A percentile compares a stretch with the other conserved stretches of the same genome.
Evolutionary conservation across 1,140 invertebrate genomes (phyloP).

Genomic region (Nasonia vitripennis): DNA sequence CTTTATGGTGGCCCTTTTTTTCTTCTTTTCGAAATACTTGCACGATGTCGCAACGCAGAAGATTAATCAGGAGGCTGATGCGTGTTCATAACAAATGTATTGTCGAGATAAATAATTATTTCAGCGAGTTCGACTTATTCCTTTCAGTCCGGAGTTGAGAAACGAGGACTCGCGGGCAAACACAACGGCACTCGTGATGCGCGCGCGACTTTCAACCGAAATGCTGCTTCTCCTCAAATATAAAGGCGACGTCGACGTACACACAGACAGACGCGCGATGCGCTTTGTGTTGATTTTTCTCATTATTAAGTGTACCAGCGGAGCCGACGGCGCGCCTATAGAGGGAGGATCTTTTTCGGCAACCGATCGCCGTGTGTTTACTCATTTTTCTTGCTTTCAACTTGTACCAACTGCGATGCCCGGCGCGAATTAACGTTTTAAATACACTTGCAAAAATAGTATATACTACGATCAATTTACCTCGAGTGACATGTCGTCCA

Average conservation of each 20-base stretch:
- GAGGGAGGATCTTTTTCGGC: conserved; percentile 26
- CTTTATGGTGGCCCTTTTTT: not conserved
- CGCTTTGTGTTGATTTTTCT: conserved; percentile 71
- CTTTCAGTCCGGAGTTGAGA: conserved; percentile 40
- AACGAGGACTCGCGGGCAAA: conserved; percentile 54
- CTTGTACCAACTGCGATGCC: too few relatives aligned
- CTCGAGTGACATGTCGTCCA: too few relatives aligned
- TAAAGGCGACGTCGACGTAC: not conserved
- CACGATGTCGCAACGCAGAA: too few relatives aligned
- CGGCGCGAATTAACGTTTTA: too few relatives aligned
- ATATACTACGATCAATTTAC: too few relatives aligned
- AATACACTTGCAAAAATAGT: too few relatives aligned
- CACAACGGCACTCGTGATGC: conserved; percentile 19
- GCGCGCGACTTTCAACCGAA: conserved; percentile 23
- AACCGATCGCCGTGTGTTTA: not conserved
- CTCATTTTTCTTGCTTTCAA: too few relatives aligned
- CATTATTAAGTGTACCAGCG: conserved; percentile 58
- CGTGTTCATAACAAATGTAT: too few relatives aligned
- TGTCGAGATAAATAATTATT: too few relatives aligned
- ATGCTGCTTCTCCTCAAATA: conserved; percentile 31
- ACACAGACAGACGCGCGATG: not conserved
- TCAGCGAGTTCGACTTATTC: not conserved
- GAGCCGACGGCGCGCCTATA: conserved; percentile 23
- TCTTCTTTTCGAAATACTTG: not conserved
- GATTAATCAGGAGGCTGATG: too few relatives aligned